Base-by-base conservation (phyloP, 37 sponge, comb jelly and placozoan genomes). In the Theonella swinhoei region DNA sequence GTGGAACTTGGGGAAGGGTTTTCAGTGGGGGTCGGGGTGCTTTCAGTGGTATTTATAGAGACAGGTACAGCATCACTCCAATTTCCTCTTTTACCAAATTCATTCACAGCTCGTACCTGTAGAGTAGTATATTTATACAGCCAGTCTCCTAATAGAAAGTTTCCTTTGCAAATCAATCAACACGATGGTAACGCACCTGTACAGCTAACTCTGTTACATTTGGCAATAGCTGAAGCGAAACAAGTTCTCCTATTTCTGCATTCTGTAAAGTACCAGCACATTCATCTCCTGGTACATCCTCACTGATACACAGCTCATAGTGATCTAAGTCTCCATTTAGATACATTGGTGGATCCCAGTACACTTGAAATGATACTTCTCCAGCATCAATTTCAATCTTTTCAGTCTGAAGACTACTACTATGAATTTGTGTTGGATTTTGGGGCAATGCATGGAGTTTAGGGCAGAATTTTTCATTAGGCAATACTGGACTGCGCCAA, bases 331-430 rank as follows among this genome's bases (percentile, higher is more conserved):
- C n/a, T 20, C 85, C 85, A 68, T 84, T 84, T 22, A 68, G 26
- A 34, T 40, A 76, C 42, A 20, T 33, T 4, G 85, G 85, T 5
- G 67, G 77, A 0, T 64, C 19, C 85, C 85, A 84, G 9, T 17
- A 31, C 23, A 83, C 66, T 47, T 47, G 11, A 47, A 47, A 47
- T 47, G 11, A 14, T 17, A 47, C 14, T 14, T 47, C 11, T 17
- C 54, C 54, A 47, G 14, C 54, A 17, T 7, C 14, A 47, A 47
- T 47, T 47, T 47, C 54, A 14, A 47, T 14, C 14, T 14, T 14
- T 47, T 7, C 54, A 47, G 14, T 14, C 7, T 14, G 7, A 47
- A 47, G 7, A 14, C 54, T 47, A 17, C 14, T 14, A 7, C 54
- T 47, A 17, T 47, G 11, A 47, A 47, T 47, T 14, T 47, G 54